Conservation (phyloP, 2,113 vertebrate genomes). For the Mastomys natalensis region DNA sequence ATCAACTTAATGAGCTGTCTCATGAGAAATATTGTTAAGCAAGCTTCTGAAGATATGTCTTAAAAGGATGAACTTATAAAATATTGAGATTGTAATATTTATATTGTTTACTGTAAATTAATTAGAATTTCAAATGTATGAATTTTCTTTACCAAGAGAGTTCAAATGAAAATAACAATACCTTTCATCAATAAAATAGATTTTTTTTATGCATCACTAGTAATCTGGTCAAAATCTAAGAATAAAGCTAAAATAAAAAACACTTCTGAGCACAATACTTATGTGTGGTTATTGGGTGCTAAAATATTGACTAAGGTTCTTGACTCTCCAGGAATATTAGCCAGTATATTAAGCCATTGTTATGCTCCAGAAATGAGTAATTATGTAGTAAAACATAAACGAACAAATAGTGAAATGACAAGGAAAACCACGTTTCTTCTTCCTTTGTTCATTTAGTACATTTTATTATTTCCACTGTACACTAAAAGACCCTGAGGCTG, state of each 20-base stretch:
- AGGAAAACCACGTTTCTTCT: neutral
- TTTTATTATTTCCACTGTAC: neutral
- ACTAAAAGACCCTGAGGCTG: neutral
- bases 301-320: neutral
- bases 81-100: neutral
- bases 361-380: neutral
- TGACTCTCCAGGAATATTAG: neutral
- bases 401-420: neutral
- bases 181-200: neutral
- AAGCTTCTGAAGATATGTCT: neutral
- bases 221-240: neutral
- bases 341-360: neutral
- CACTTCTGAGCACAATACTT: neutral
- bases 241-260: neutral
- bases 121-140: conserved; percentile 5
- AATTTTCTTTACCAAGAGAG: neutral
- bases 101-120: neutral
- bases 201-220: neutral
- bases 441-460: neutral
- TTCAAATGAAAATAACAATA: neutral
- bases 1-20: neutral
- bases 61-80: neutral
- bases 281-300: neutral
- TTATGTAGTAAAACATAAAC: conserved; percentile 26
- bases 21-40: neutral